Evolutionary conservation across 2,888 invertebrate species (phyloP).

Genomic region (Trypoxylon attenuatum): DNA sequence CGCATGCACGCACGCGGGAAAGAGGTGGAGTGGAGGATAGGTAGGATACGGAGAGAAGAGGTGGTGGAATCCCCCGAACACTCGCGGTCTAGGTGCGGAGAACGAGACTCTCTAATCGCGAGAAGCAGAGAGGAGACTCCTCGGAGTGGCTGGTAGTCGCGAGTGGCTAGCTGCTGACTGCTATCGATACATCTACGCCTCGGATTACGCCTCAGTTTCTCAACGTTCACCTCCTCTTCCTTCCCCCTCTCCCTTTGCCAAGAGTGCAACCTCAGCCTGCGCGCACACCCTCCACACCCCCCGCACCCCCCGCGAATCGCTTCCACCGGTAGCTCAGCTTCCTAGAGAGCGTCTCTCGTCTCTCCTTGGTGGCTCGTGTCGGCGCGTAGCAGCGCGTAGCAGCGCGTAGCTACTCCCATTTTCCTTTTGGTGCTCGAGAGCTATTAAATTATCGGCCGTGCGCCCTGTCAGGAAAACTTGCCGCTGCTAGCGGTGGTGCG

Average conservation of each 20-base stretch:
- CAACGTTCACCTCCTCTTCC: slow-evolving; percentile 53
- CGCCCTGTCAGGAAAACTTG: neutral
- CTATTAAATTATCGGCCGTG: neutral
- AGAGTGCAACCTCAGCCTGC: slow-evolving; percentile 1
- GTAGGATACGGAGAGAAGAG: slow-evolving; percentile 26
- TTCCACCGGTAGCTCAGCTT: neutral
- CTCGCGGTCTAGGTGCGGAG: slow-evolving; percentile 19
- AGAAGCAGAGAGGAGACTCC: slow-evolving; percentile 27
- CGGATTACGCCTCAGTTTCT: slow-evolving; percentile 63
- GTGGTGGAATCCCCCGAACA: slow-evolving; percentile 41
- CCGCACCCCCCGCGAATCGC: slow-evolving; percentile 17
- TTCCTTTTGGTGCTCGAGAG: neutral
- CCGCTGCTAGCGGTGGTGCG: too few relatives aligned
- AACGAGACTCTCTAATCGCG: slow-evolving; percentile 13
- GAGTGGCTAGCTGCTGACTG: slow-evolving; percentile 40
- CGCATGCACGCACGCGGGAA: slow-evolving; percentile 5
- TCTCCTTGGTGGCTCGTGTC: too few relatives aligned
- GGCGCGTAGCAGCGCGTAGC: too few relatives aligned
- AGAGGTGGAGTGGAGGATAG: slow-evolving; percentile 14
- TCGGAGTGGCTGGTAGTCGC: slow-evolving; percentile 39
- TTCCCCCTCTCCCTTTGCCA: slow-evolving; percentile 15
- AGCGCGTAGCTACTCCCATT: neutral
- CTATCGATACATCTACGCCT: slow-evolving; percentile 67
- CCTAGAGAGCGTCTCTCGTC: neutral
- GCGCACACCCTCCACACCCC: slow-evolving; percentile 20